Percentiles rank a stretch among this genome's conserved stretches.
These are phyloP conservation scores for Cenopis cana DNA, from an alignment of 2,888 invertebrate species.

Conservation along the genomic window DNA sequence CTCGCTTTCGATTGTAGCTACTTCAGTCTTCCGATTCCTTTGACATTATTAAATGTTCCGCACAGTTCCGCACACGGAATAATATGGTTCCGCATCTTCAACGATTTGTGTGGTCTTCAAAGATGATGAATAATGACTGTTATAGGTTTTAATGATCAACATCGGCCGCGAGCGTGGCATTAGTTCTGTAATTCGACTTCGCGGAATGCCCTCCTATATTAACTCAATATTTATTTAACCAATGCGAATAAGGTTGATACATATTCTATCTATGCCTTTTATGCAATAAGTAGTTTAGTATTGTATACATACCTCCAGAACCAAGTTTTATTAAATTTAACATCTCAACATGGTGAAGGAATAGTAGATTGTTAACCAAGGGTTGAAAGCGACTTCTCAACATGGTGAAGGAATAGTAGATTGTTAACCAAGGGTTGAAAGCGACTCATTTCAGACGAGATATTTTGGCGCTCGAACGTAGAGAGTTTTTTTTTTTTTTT, in stretches of 20 bases:
- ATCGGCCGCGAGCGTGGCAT: constrained; percentile 55
- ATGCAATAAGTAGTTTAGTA: background rate
- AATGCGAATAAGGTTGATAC: background rate
- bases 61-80: too few species aligned
- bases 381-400: too few species aligned
- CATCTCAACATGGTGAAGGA: too few species aligned
- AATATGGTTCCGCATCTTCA: too few species aligned
- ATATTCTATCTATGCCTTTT: too few species aligned
- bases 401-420: too few species aligned
- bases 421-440: too few species aligned
- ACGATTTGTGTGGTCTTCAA: constrained; percentile 23
- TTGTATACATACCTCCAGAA: background rate
- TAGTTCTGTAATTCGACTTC: constrained; percentile 53
- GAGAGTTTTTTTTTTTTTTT: too few species aligned
- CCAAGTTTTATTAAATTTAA: background rate
- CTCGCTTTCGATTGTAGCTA: too few species aligned
- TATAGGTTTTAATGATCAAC: constrained; percentile 58
- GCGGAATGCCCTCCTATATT: constrained; percentile 45
- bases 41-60: constrained; percentile 7
- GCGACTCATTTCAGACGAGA: too few species aligned
- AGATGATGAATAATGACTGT: constrained; percentile 58
- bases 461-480: too few species aligned
- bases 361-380: too few species aligned
- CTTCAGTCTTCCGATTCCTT: background rate
- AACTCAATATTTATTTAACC: constrained; percentile 43